A percentile compares a stretch with the other conserved stretches of the same genome.
Conservation (phyloP, 2,797 vertebrate species). For the Alcedo quadribrachys region DNA sequence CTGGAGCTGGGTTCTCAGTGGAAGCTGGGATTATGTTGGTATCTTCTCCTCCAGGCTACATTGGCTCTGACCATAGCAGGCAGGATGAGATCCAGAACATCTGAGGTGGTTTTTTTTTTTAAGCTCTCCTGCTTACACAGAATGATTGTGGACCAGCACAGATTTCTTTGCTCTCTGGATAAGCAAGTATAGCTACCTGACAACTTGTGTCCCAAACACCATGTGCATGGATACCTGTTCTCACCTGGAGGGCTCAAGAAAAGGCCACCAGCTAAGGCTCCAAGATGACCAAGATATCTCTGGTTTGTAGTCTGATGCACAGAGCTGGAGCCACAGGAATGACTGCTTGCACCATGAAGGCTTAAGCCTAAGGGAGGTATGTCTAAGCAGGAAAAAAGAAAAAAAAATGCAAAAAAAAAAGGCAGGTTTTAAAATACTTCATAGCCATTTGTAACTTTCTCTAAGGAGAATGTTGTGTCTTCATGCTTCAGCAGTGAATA, state of each 20-base stretch:
- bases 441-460: not conserved
- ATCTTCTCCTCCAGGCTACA: not conserved
- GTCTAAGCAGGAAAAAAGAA: not conserved
- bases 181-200: not conserved
- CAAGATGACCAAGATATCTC: not conserved
- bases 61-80: not conserved
- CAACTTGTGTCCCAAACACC: not conserved
- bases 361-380: not conserved
- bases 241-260: not conserved
- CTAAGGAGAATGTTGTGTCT: not conserved
- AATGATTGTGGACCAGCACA: accelerated
- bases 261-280: not conserved
- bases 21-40: not conserved
- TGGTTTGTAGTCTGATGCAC: not conserved
- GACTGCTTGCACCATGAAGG: accelerated
- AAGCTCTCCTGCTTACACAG: not conserved
- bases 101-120: not conserved
- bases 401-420: not conserved
- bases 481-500: not conserved
- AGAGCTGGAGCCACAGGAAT: not conserved
- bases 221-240: not conserved
- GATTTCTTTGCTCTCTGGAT: not conserved
- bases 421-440: not conserved
- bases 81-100: not conserved
- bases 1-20: not conserved